A percentile compares a stretch with the other conserved stretches of the same genome.
phyloP scores from a whole-genome alignment of 2,888 invertebrate genomes.

The Callyntrura guangdongensis region DNA sequence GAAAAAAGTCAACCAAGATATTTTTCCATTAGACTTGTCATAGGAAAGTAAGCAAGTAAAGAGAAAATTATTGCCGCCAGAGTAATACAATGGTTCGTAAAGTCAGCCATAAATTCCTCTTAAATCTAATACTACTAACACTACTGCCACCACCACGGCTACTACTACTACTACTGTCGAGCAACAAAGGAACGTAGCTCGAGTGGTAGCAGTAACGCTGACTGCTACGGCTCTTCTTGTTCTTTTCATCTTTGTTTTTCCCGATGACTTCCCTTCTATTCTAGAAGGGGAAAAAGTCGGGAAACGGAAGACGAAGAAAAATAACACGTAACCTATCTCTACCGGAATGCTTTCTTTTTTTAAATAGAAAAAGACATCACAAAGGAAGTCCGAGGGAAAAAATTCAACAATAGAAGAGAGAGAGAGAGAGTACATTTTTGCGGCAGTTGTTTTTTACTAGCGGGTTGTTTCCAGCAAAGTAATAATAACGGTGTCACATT shows the following conservation, averaged over 20 bases:
- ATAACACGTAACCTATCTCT: background rate
- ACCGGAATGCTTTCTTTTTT: background rate
- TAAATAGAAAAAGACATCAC: background rate
- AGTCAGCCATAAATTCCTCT: constrained; percentile 85
- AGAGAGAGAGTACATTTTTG: too few species aligned
- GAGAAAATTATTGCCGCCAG: constrained; percentile 83
- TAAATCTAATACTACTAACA: constrained; percentile 82
- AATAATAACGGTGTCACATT: too few species aligned
- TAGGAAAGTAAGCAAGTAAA: constrained; percentile 83
- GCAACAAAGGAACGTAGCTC: too few species aligned
- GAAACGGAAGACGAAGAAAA: background rate
- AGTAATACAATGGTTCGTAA: constrained; percentile 83
- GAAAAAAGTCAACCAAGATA: constrained; percentile 80
- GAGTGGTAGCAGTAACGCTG: background rate
- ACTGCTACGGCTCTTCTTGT: too few species aligned
- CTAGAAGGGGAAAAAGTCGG: background rate
- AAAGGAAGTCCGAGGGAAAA: too few species aligned
- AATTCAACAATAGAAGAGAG: too few species aligned
- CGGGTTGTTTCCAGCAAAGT: too few species aligned
- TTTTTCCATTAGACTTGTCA: constrained; percentile 85
- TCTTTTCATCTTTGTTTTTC: background rate
- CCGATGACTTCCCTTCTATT: background rate
- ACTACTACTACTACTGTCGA: background rate
- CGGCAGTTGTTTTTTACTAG: too few species aligned
- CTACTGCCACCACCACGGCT: background rate